A percentile compares a stretch with the other conserved stretches of the same genome.
Evolutionary conservation across 2,888 invertebrate species (phyloP).

Genomic region (Antitype chi): DNA sequence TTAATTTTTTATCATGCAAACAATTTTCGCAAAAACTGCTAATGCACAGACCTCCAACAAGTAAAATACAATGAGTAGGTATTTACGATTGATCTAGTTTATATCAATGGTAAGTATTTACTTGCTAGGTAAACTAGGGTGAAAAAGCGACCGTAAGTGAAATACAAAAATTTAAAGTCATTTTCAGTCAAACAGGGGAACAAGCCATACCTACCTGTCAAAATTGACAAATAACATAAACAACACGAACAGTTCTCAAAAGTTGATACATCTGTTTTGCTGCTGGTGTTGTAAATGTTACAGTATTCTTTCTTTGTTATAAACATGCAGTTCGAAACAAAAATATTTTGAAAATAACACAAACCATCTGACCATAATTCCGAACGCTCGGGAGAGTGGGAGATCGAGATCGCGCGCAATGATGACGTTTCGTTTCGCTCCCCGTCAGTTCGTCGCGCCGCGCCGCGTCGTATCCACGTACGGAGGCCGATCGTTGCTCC

Average conservation of each 20-base stretch:
- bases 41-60: too few relatives aligned
- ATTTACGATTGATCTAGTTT: too few relatives aligned
- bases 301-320: neutral
- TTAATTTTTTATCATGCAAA: too few relatives aligned
- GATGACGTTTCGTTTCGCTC: slow-evolving; percentile 71
- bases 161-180: too few relatives aligned
- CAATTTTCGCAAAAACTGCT: too few relatives aligned
- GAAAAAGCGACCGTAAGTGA: too few relatives aligned
- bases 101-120: too few relatives aligned
- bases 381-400: slow-evolving; percentile 69
- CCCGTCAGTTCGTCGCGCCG: slow-evolving; percentile 81
- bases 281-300: slow-evolving; percentile 15
- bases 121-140: too few relatives aligned
- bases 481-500: slow-evolving; percentile 29
- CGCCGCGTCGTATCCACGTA: slow-evolving; percentile 71
- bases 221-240: neutral
- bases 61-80: too few relatives aligned
- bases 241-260: neutral
- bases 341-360: slow-evolving; percentile 41
- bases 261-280: neutral
- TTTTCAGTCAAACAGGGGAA: neutral
- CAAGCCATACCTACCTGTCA: neutral
- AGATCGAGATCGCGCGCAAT: slow-evolving; percentile 72
- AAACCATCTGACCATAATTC: slow-evolving; percentile 57
- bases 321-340: slow-evolving; percentile 12